phyloP scores from a whole-genome alignment of 30 jellyfish, hydroid and myxozoan genomes.

The Aurelia aurita complex sp. Pacific region DNA sequence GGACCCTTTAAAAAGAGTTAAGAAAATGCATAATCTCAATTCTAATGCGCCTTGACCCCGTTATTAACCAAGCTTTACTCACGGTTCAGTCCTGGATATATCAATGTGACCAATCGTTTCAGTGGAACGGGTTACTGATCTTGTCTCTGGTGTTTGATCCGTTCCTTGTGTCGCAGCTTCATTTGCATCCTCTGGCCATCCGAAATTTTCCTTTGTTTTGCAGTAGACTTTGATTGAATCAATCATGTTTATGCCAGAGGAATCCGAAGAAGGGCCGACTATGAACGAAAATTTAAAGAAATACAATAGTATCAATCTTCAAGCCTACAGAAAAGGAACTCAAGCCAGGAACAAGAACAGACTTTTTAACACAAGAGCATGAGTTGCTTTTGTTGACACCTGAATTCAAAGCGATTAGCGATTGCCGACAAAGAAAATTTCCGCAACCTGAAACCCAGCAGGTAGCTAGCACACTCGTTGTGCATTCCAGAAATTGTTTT shows the following conservation, averaged over 20 bases:
- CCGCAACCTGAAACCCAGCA: too few species aligned
- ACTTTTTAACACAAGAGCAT: too few species aligned
- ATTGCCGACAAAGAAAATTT: too few species aligned
- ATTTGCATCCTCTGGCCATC: constrained; percentile 77
- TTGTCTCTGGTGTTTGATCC: constrained; percentile 25
- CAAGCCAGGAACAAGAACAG: too few species aligned
- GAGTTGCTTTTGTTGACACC: too few species aligned
- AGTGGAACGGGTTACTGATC: constrained; percentile 7
- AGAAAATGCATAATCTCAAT: too few species aligned
- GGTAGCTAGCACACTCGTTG: too few species aligned
- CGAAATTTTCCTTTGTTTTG: constrained; percentile 80
- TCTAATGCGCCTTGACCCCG: too few species aligned
- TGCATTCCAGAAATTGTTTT: too few species aligned
- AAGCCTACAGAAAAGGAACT: too few species aligned
- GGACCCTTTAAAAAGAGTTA: too few species aligned
- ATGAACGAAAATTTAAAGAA: background rate
- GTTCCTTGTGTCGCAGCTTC: constrained; percentile 49
- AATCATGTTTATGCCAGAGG: constrained; percentile 90
- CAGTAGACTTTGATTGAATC: constrained; percentile 85
- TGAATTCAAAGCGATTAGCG: too few species aligned
- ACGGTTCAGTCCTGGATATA: constrained; percentile 53
- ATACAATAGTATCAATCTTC: background rate
- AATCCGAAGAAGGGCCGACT: constrained; percentile 98
- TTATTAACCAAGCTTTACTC: background rate
- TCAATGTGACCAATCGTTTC: constrained; percentile 8